phyloP scores from a whole-genome alignment of 2,113 vertebrate species.

The Talpa occidentalis region DNA sequence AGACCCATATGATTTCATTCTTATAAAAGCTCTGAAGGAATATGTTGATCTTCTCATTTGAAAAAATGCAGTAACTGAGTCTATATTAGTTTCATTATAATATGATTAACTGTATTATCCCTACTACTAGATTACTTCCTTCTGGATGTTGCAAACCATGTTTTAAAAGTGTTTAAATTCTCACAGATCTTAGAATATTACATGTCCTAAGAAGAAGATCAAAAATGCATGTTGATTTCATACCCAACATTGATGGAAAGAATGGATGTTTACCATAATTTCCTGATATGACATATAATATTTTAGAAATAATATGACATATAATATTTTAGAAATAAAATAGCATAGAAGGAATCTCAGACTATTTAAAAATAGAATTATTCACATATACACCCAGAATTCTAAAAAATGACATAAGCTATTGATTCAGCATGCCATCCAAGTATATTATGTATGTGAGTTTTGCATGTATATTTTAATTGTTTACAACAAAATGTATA shows the following conservation, averaged over 20 bases:
- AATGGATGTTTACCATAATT: neutral
- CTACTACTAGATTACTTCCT: neutral
- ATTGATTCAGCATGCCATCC: neutral
- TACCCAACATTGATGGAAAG: neutral
- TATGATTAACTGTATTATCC: neutral
- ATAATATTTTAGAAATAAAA: neutral
- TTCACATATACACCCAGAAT: neutral
- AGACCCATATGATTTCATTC: neutral
- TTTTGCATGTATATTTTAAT: neutral
- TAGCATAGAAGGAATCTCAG: neutral
- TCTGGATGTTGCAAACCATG: neutral
- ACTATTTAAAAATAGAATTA: slow-evolving; percentile 33
- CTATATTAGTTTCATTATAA: neutral
- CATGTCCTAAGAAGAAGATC: neutral
- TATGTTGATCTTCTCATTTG: neutral
- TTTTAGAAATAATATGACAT: neutral
- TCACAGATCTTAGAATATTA: slow-evolving; percentile 2
- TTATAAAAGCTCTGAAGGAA: neutral
- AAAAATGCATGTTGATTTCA: neutral
- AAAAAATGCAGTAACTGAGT: neutral
- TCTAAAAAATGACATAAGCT: neutral
- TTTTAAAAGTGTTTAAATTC: neutral
- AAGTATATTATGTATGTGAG: neutral
- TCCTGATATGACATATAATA: neutral
- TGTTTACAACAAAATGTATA: neutral